These are phyloP conservation scores for Saccostrea glomerata DNA, from an alignment of 1,140 invertebrate species.

Conservation along the genomic window DNA sequence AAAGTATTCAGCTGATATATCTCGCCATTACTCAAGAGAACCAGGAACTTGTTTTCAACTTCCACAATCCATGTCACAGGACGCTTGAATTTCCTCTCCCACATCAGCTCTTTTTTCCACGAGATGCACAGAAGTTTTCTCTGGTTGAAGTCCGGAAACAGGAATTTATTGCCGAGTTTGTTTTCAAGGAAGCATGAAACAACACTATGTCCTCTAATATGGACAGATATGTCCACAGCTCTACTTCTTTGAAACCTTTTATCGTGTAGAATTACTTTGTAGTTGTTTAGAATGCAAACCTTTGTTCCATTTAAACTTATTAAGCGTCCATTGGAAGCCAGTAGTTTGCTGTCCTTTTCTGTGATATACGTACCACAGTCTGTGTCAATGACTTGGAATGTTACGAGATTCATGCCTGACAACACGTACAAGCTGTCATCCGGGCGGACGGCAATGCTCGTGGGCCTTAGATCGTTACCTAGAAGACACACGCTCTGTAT, in stretches of 20 bases:
- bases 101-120: conserved; percentile 17
- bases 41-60: conserved; percentile 9
- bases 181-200: conserved; percentile 11
- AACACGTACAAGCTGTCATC: conserved; percentile 15
- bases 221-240: background rate
- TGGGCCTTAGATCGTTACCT: background rate
- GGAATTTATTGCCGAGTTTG: conserved; percentile 13
- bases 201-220: conserved; percentile 8
- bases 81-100: conserved; percentile 25
- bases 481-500: conserved; percentile 18
- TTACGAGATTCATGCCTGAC: background rate
- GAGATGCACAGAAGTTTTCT: conserved; percentile 4
- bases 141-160: conserved; percentile 8
- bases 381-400: background rate
- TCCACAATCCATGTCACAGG: conserved; percentile 22
- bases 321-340: background rate
- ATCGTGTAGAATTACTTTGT: conserved; percentile 2
- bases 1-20: conserved; percentile 18
- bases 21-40: background rate
- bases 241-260: conserved; percentile 17
- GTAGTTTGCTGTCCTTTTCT: background rate
- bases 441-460: background rate
- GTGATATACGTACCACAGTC: conserved; percentile 8
- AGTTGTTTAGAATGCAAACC: background rate
- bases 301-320: conserved; percentile 17